phyloP scores from a whole-genome alignment of 2,113 vertebrate genomes.

The Micronycteris hirsuta region DNA sequence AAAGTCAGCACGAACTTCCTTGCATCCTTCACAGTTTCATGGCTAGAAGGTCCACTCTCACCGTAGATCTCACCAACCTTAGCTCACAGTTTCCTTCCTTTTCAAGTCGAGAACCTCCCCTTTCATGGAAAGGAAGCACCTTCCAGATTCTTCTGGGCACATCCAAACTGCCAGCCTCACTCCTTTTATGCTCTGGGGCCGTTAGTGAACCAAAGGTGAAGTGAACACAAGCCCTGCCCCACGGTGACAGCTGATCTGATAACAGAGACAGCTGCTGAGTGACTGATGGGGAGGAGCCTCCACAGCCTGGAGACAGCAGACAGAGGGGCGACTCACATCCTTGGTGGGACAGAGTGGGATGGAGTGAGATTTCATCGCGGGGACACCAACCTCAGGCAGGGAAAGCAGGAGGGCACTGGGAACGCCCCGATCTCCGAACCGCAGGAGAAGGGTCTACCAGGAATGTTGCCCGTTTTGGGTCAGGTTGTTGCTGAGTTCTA shows the following conservation, averaged over 20 bases:
- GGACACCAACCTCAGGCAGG: neutral
- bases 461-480: too few relatives aligned
- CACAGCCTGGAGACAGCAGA: neutral
- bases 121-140: neutral
- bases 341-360: neutral
- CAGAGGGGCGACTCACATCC: too few relatives aligned
- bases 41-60: neutral
- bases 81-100: neutral
- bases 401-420: too few relatives aligned
- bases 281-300: too few relatives aligned
- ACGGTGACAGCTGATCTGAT: neutral
- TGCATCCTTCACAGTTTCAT: neutral
- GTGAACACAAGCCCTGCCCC: neutral
- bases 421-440: too few relatives aligned
- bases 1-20: neutral
- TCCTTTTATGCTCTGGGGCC: neutral
- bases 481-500: neutral
- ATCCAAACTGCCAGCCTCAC: neutral
- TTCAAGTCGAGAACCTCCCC: neutral
- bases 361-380: neutral
- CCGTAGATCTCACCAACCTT: neutral
- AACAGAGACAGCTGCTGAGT: neutral
- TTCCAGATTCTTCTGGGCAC: neutral
- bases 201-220: neutral
- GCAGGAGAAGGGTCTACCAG: neutral